These are phyloP conservation scores for Tinea trinotella DNA, from an alignment of 2,888 invertebrate genomes.

Conservation along the genomic window DNA sequence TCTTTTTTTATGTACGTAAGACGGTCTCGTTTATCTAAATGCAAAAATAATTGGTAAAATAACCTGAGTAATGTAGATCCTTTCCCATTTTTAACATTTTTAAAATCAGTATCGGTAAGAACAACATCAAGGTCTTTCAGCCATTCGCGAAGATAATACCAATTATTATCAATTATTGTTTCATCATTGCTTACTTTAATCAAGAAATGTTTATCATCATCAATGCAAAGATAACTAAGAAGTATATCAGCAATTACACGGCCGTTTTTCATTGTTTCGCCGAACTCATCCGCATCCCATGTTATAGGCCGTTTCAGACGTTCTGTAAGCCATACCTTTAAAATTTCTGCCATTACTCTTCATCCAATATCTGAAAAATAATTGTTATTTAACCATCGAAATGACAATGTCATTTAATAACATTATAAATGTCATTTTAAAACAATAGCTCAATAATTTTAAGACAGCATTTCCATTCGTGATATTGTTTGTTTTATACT, in stretches of 20 bases:
- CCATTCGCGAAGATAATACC: conserved; percentile 67
- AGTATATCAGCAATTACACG: conserved; percentile 69
- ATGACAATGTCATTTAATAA: no score
- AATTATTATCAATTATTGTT: conserved; percentile 62
- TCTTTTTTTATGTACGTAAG: conserved; percentile 67
- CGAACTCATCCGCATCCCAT: conserved; percentile 69
- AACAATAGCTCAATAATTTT: no score
- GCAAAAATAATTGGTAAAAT: conserved; percentile 75
- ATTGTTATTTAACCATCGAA: not conserved
- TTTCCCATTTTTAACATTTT: conserved; percentile 59
- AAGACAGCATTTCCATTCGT: no score
- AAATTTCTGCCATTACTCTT: conserved; percentile 67
- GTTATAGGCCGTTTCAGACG: conserved; percentile 67
- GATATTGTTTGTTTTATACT: no score
- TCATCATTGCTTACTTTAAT: conserved; percentile 49
- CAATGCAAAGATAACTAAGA: conserved; percentile 72
- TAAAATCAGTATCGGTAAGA: conserved; percentile 52
- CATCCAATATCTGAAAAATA: not conserved
- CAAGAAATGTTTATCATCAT: conserved; percentile 61
- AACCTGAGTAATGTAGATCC: conserved; percentile 63
- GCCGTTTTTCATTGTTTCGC: conserved; percentile 71
- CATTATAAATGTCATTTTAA: no score
- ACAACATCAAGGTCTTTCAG: conserved; percentile 59
- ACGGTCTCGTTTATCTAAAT: conserved; percentile 71
- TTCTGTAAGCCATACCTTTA: conserved; percentile 74